phyloP scores from a whole-genome alignment of 2,888 invertebrate species.

The Aproaerema taeniolella region DNA sequence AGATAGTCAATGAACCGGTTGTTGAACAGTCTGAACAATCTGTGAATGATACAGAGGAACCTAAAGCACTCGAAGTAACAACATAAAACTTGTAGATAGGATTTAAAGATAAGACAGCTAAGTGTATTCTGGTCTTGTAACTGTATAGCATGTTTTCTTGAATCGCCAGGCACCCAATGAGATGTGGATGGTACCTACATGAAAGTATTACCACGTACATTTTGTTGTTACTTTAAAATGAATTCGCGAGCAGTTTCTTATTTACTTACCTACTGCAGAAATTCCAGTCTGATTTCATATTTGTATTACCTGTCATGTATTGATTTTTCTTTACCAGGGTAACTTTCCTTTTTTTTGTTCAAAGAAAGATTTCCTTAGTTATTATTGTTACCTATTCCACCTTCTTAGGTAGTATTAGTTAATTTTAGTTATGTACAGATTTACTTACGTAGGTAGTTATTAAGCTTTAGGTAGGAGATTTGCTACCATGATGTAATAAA shows the following conservation, averaged over 20 bases:
- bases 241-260: no score
- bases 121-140: no score
- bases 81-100: no score
- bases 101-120: no score
- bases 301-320: background rate
- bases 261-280: background rate
- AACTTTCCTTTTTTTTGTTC: constrained; percentile 12
- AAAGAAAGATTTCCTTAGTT: constrained; percentile 10
- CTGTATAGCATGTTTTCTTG: no score
- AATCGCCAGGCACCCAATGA: no score
- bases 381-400: background rate
- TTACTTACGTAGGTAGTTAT: no score
- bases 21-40: background rate
- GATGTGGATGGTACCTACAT: no score
- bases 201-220: no score
- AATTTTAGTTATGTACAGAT: no score
- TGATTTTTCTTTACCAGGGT: background rate
- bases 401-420: no score
- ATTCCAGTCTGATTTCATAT: background rate
- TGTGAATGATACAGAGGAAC: background rate
- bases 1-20: background rate
- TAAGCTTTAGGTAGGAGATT: constrained; percentile 10
- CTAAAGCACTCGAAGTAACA: background rate
- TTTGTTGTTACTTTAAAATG: no score
- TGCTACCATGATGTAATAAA: background rate